Base-by-base conservation (phyloP, 2,797 vertebrate species). In the Sternotherus odoratus region DNA sequence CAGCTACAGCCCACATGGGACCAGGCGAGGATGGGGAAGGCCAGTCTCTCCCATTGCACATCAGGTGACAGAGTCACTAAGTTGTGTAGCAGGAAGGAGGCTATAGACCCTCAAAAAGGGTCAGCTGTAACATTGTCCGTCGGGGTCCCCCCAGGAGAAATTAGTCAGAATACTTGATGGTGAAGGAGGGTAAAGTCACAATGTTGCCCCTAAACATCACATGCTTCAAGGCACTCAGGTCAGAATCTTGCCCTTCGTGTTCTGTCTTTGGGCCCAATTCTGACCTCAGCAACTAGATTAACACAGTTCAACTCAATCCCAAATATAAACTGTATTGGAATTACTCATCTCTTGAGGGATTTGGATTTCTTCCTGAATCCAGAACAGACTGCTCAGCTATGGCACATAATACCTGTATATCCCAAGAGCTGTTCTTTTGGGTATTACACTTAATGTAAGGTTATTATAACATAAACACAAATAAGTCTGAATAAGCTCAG, bases 401-500 rank as follows among this genome's bases (percentile, higher is more conserved):
- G 26, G 79, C 8, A 8, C 2, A n/a, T 69, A 16, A 23, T 91
- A 19, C 10, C 9, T 89, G 81, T 86, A 36, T 13, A 12, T 91
- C 91, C 83, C 66, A 36, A 66, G 57, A 77, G 3, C 60, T 86
- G 53, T 80, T 92, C 49, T 57, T 89, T 85, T 83, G 84, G 54
- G 12, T 83, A 72, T 69, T 90, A 54, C 0, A 2, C 48, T 94
- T 92, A 88, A 82, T 36, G 60, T 53, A 88, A 91, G 79, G 43
- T 57, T 26, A 5, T 83, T 91, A 39, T 93, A 93, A 54, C 21
- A 54, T 2, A 86, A 81, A 89, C 24, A 79, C 1, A 92, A 93
- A 90, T 83, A 95, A 95, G 86, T 33, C n/a, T 88, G 88, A 93
- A 89, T 94, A 83, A 30, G 2, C 51, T 92, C 43, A 46, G 7